Percentiles rank a stretch among this genome's conserved stretches.
Conservation (phyloP, 2,888 invertebrate genomes). For the Polyploca ridens region DNA sequence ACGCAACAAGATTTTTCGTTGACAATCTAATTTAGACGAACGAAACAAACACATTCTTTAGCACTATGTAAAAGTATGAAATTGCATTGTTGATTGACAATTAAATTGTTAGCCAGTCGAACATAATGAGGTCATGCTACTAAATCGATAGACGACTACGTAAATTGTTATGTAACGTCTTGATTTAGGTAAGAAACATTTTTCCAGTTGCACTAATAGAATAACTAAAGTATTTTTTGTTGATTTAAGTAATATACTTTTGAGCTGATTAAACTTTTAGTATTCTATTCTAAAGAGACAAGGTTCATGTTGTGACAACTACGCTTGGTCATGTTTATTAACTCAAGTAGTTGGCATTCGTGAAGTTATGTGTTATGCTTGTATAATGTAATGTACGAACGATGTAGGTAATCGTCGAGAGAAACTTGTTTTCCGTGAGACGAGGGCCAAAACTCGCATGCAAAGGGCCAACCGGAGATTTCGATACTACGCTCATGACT, state of each 20-base stretch:
- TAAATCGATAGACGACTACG: conserved; percentile 36
- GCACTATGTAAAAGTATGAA: conserved; percentile 19
- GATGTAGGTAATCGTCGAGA: conserved; percentile 38
- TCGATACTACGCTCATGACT: background rate
- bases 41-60: conserved; percentile 30
- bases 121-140: conserved; percentile 49
- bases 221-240: background rate
- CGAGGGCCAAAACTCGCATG: conserved; percentile 46
- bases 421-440: conserved; percentile 62
- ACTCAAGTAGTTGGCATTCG: background rate
- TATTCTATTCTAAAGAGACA: background rate
- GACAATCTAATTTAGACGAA: conserved; percentile 42
- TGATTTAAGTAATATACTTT: no score
- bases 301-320: conserved; percentile 3
- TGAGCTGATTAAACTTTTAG: no score
- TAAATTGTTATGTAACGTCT: conserved; percentile 38
- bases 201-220: conserved; percentile 16
- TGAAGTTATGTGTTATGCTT: conserved; percentile 17
- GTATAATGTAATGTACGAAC: conserved; percentile 21
- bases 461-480: conserved; percentile 41
- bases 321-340: conserved; percentile 1
- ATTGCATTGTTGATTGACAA: conserved; percentile 38
- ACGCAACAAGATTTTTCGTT: conserved; percentile 28
- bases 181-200: conserved; percentile 20
- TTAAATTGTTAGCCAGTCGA: conserved; percentile 41